phyloP scores from a whole-genome alignment of 2,797 vertebrate genomes.

The Acipenser ruthenus region DNA sequence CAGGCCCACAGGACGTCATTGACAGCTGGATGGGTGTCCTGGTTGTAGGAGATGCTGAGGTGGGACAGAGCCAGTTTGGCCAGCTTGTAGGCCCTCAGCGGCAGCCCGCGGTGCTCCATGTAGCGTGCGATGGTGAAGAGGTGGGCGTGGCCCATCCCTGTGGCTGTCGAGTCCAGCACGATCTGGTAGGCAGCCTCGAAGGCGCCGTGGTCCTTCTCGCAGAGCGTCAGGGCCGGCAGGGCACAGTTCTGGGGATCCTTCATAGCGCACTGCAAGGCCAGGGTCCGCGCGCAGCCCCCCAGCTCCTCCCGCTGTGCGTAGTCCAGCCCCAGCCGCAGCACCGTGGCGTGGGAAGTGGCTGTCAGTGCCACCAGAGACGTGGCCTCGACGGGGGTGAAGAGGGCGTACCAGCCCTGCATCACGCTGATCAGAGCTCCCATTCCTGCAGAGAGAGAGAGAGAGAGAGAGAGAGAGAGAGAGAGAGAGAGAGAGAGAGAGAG shows the following conservation, averaged over 20 bases:
- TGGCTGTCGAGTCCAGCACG: conserved; percentile 41
- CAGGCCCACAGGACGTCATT: conserved; percentile 54
- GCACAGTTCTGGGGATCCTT: conserved; percentile 52
- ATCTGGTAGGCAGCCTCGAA: conserved; percentile 55
- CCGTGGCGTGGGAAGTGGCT: conserved; percentile 40
- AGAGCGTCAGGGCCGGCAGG: conserved; percentile 49
- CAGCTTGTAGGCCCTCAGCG: conserved; percentile 47
- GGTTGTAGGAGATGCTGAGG: conserved; percentile 50
- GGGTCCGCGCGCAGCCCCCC: conserved; percentile 42
- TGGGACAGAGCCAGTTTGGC: conserved; percentile 48
- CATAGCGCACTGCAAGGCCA: conserved; percentile 51
- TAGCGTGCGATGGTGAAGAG: conserved; percentile 51
- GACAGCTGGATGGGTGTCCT: conserved; percentile 51
- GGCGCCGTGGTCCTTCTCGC: conserved; percentile 48
- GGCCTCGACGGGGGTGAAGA: conserved; percentile 50
- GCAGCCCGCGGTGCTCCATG: conserved; percentile 54
- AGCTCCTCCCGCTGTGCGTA: conserved; percentile 39
- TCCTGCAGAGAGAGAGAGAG: conserved; percentile 24
- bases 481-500: neutral
- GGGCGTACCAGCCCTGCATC: conserved; percentile 51
- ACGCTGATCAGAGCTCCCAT: conserved; percentile 44
- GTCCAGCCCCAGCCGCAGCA: conserved; percentile 43
- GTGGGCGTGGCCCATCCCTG: conserved; percentile 45
- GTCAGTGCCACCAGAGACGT: conserved; percentile 49
- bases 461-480: neutral